Evolutionary conservation across 2,113 vertebrate genomes (phyloP).

Genomic region (Megatriorchis doriae): DNA sequence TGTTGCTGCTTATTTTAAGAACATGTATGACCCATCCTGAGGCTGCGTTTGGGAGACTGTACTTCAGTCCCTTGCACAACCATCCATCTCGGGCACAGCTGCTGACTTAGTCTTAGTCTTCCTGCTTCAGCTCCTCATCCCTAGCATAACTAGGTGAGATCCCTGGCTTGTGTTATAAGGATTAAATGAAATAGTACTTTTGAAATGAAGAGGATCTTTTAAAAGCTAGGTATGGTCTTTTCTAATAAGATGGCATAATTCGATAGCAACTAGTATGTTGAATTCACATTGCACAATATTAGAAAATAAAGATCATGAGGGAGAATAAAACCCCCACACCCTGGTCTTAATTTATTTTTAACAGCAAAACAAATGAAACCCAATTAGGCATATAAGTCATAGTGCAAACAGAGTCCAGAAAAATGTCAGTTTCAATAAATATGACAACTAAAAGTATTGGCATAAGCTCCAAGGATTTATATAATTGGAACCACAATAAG

Average conservation of each 20-base stretch:
- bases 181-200: not conserved
- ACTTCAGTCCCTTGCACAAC: not conserved
- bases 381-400: slow-evolving; percentile 18
- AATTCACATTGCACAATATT: not conserved
- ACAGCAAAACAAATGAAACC: slow-evolving; percentile 43
- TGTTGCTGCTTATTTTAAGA: not conserved
- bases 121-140: not conserved
- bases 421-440: slow-evolving; percentile 32
- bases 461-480: not conserved
- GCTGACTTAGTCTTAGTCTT: not conserved
- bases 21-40: not conserved
- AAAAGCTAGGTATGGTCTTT: not conserved
- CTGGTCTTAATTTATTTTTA: slow-evolving; percentile 33
- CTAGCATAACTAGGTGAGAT: not conserved
- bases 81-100: not conserved
- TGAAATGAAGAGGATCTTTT: not conserved
- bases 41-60: not conserved
- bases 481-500: slow-evolving; percentile 6
- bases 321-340: not conserved
- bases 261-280: not conserved
- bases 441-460: slow-evolving; percentile 22
- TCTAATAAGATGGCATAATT: not conserved
- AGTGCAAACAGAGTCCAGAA: not conserved
- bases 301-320: not conserved
- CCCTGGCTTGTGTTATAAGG: not conserved